Percentiles rank a stretch among this genome's conserved stretches.
Conservation (phyloP, 2,797 vertebrate genomes). For the Pangasius krempfi region DNA sequence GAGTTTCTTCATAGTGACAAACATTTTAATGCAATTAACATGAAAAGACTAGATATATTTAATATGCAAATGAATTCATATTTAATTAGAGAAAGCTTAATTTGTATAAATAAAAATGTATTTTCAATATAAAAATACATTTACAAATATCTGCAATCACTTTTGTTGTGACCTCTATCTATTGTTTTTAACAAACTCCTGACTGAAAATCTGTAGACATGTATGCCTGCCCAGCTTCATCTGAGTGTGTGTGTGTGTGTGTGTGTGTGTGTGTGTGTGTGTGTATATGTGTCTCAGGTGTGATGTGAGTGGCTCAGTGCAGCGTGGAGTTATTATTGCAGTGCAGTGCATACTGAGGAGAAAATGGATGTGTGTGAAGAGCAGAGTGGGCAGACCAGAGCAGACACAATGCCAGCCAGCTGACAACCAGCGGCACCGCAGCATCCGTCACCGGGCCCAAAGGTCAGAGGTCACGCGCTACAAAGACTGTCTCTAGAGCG, state of each 20-base stretch:
- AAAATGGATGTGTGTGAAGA: slow-evolving; percentile 44
- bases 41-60: background rate
- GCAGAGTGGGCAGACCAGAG: slow-evolving; percentile 43
- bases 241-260: background rate
- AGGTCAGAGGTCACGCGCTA: slow-evolving; percentile 42
- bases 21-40: background rate
- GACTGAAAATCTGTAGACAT: background rate
- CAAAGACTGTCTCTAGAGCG: slow-evolving; percentile 48
- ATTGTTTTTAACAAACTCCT: background rate
- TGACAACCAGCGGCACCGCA: slow-evolving; percentile 49
- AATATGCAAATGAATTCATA: background rate
- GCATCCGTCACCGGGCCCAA: slow-evolving; percentile 54
- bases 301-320: slow-evolving; percentile 19
- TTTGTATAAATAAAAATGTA: background rate
- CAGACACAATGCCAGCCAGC: slow-evolving; percentile 41
- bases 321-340: slow-evolving; percentile 29
- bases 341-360: slow-evolving; percentile 2
- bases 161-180: background rate
- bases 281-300: slow-evolving; percentile 10
- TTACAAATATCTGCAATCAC: background rate
- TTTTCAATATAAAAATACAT: background rate
- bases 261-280: slow-evolving; percentile 27
- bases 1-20: background rate
- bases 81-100: background rate
- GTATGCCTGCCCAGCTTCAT: background rate